phyloP scores from a whole-genome alignment of 2,113 vertebrate species.

The Crotalus tigris region DNA sequence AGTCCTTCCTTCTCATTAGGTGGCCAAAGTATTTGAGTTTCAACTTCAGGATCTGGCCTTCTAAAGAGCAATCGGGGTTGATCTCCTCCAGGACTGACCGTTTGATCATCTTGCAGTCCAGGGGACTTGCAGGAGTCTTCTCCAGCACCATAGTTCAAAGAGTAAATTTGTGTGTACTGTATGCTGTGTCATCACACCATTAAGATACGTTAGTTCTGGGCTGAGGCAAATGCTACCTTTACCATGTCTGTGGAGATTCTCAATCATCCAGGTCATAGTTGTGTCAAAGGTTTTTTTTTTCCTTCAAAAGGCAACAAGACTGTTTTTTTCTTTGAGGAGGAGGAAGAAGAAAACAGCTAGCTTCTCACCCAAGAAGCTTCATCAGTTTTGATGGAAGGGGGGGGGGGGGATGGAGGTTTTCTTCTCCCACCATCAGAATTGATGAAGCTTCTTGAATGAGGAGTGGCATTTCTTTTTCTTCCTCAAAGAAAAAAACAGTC shows the following conservation, averaged over 20 bases:
- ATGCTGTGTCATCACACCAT: neutral
- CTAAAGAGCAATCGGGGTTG: no score
- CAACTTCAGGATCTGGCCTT: no score
- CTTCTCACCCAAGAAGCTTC: neutral
- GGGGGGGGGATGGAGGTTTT: neutral
- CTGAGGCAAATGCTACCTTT: neutral
- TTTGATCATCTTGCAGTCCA: no score
- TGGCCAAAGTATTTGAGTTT: no score
- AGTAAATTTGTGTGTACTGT: neutral
- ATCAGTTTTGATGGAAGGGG: neutral
- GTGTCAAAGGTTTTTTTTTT: neutral
- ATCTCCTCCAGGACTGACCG: no score
- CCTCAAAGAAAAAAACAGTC: neutral
- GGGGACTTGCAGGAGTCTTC: no score
- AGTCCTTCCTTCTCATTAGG: no score
- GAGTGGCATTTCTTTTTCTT: neutral
- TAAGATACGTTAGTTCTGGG: neutral
- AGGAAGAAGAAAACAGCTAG: neutral
- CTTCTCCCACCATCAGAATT: neutral
- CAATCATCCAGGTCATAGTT: neutral
- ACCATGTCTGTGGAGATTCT: neutral
- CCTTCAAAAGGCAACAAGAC: neutral
- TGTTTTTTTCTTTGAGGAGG: neutral
- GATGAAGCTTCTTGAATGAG: neutral
- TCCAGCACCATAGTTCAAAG: neutral